Conservation (phyloP, 2,888 invertebrate genomes). For the Andrena praecox region DNA sequence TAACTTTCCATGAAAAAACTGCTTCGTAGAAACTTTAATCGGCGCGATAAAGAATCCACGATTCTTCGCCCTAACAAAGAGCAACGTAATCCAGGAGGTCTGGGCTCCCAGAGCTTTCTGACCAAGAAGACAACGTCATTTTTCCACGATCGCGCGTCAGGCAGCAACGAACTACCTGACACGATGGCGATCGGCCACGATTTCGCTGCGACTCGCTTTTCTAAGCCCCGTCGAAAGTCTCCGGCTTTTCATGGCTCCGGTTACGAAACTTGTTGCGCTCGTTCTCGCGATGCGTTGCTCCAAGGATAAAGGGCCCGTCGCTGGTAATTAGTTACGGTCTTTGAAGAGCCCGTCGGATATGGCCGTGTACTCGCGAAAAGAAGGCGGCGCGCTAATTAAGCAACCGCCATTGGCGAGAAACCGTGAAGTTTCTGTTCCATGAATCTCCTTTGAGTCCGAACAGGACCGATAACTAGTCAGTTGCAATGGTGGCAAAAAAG, state of each 20-base stretch:
- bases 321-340: conserved; percentile 26
- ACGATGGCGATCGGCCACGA: neutral
- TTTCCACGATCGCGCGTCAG: neutral
- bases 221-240: conserved; percentile 5
- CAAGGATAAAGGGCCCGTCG: conserved; percentile 19
- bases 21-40: neutral
- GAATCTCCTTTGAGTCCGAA: neutral
- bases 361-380: conserved; percentile 1
- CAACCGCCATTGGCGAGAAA: neutral
- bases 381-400: conserved; percentile 17
- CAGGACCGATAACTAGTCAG: neutral
- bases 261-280: conserved; percentile 22
- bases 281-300: neutral
- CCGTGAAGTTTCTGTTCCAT: neutral
- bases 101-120: too few relatives aligned
- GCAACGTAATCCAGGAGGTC: too few relatives aligned
- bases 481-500: too few relatives aligned
- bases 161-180: neutral
- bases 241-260: conserved; percentile 13
- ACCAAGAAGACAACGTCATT: too few relatives aligned
- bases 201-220: neutral
- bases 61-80: neutral
- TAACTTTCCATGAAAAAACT: conserved; percentile 26
- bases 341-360: conserved; percentile 9
- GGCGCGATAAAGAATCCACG: conserved; percentile 9